phyloP scores from a whole-genome alignment of 2,888 invertebrate species.

The Plebejus melissa region DNA sequence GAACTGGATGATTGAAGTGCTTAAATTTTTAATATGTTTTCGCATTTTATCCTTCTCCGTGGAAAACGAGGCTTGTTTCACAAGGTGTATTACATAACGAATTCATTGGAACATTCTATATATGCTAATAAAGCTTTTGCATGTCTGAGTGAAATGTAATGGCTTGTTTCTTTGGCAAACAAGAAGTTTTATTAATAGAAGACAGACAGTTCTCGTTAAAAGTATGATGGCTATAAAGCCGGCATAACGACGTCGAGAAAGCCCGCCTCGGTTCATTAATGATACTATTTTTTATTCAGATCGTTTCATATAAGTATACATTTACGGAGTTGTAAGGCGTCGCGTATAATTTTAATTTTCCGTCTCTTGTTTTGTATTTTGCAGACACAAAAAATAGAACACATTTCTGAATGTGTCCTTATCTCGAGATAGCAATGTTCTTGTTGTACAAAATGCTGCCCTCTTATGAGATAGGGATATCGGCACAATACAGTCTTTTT shows the following conservation, averaged over 20 bases:
- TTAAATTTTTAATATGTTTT: neutral
- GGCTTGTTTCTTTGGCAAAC: constrained; percentile 9
- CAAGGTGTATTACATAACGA: neutral
- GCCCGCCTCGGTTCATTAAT: constrained; percentile 16
- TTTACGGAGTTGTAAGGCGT: neutral
- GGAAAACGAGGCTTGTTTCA: neutral
- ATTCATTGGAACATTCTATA: neutral
- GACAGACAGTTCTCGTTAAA: constrained; percentile 24
- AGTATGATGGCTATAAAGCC: constrained; percentile 20
- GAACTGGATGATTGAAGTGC: neutral
- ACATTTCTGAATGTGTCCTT: neutral
- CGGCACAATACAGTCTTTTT: neutral
- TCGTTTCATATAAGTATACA: constrained; percentile 12
- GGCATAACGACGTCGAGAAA: constrained; percentile 16
- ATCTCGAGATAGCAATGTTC: neutral
- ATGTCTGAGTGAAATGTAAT: constrained; percentile 18
- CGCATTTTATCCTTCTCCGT: neutral
- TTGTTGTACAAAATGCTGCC: neutral
- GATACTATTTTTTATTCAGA: constrained; percentile 20
- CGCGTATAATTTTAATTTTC: neutral
- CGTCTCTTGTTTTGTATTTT: neutral
- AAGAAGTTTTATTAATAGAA: constrained; percentile 18
- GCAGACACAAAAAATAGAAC: neutral
- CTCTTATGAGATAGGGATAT: neutral
- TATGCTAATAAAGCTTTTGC: constrained; percentile 4